phyloP scores from a whole-genome alignment of 2,797 vertebrate genomes.

The Pogoniulus pusillus region DNA sequence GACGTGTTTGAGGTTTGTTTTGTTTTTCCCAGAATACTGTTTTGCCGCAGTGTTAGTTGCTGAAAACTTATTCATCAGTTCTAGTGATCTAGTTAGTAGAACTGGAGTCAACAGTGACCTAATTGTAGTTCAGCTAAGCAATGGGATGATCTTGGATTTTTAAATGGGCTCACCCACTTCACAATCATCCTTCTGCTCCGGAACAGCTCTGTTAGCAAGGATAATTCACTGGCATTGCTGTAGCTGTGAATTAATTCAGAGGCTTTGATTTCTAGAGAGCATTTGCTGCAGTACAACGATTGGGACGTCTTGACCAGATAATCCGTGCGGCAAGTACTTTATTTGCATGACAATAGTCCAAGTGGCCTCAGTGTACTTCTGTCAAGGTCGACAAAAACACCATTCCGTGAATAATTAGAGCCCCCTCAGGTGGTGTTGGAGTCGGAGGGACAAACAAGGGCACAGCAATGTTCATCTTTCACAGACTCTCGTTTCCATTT shows the following conservation, averaged over 20 bases:
- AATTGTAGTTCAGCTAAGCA: not conserved
- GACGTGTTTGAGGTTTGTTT: not conserved
- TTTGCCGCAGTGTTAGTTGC: not conserved
- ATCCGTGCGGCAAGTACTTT: not conserved
- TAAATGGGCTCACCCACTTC: not conserved
- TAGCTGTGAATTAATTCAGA: not conserved
- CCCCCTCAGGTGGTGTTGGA: not conserved
- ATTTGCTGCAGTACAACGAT: not conserved
- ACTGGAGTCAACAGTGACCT: not conserved
- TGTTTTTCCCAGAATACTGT: not conserved
- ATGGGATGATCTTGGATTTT: not conserved
- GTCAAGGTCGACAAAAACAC: fast-evolving
- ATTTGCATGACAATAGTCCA: not conserved
- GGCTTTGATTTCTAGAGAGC: not conserved
- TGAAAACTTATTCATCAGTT: not conserved
- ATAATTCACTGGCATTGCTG: not conserved
- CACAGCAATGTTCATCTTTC: not conserved
- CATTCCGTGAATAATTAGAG: not conserved
- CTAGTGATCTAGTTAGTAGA: not conserved
- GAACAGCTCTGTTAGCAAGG: not conserved
- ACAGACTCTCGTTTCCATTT: not conserved
- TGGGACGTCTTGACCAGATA: not conserved
- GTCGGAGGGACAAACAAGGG: not conserved
- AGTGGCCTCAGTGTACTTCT: not conserved
- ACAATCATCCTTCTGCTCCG: not conserved